Base-by-base conservation (phyloP, 2,113 vertebrate genomes). In the Toxostoma redivivum region DNA sequence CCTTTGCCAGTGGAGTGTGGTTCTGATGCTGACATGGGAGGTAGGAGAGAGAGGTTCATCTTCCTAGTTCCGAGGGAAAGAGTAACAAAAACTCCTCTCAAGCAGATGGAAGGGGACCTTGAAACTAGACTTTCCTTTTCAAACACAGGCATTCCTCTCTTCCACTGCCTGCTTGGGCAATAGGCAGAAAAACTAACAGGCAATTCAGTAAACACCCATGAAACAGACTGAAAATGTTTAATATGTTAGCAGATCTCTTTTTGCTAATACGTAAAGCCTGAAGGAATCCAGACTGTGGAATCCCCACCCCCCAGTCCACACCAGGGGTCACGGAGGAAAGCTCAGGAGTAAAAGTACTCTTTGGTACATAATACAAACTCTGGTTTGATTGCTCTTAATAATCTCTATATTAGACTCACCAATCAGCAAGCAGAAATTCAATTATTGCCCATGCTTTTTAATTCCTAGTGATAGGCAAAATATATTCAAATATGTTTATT, bases 1-100 rank as follows among this genome's bases (percentile, higher is more conserved):
- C 23, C 17, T 72, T 76, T 62, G 16, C 27, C 0, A 0, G 19
- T 0, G 0, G 15, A 66, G 22, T 0, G 0, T 56, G 27, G 60
- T 37, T 84, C 69, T 77, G 78, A 23, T 92, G 64, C 65, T 2
- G 12, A 17, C 2, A 9, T 25, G 3, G 48, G 78, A 54, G 50
- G 44, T 9, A 30, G n/a, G 56, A 33, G n/a, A 40, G 50, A 17
- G 45, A 24, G 16, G 24, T 56, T 80, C 40, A 15, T 44, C 58
- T 47, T 88, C 62, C 80, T 51, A 27, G 14, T 50, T 54, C 21
- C 2, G 10, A 22, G 48, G 5, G 12, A 60, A 60, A 27, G 30
- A 77, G 25, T 53, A 22, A 58, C 2, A 8, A 42, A 62, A 82
- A 31, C 35, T 60, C 13, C 56, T 79, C 57, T 33, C 44, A 69